phyloP scores from a whole-genome alignment of 2,888 invertebrate species.

The Melanophora roralis region DNA sequence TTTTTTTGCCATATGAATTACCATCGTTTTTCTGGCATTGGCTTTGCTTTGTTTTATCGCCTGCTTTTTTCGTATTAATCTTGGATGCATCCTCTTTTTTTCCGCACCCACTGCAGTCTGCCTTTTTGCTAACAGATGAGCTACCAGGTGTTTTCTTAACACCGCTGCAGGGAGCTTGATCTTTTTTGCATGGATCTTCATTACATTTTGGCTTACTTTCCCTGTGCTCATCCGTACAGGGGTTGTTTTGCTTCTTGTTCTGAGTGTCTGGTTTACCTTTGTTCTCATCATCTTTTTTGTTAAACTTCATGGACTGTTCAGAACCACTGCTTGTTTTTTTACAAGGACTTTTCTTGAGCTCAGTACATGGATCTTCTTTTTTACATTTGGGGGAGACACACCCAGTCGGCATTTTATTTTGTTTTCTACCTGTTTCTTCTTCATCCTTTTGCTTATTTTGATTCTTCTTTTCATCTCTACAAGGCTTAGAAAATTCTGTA shows the following conservation, averaged over 20 bases:
- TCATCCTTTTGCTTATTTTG: neutral
- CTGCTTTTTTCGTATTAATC: neutral
- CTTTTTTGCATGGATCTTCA: slow-evolving; percentile 34
- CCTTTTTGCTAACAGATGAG: neutral
- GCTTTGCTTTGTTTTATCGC: slow-evolving; percentile 6
- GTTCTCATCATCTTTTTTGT: neutral
- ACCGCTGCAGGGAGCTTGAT: neutral
- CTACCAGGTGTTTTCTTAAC: neutral
- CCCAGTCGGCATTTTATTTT: slow-evolving; percentile 4
- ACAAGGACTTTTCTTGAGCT: neutral
- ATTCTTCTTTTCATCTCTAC: slow-evolving; percentile 21
- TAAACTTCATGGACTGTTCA: neutral
- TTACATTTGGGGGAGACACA: slow-evolving; percentile 25
- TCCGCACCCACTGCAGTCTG: neutral
- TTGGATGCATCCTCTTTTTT: slow-evolving; percentile 2
- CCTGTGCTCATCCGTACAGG: slow-evolving; percentile 5
- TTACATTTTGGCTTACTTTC: slow-evolving; percentile 53
- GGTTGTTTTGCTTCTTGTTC: neutral
- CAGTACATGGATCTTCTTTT: slow-evolving; percentile 6
- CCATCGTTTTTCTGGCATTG: slow-evolving; percentile 25
- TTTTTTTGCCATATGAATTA: neutral
- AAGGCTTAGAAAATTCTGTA: neutral
- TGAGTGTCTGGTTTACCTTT: neutral
- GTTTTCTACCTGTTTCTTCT: neutral
- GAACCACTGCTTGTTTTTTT: neutral